Evolutionary conservation across 2,113 vertebrate species (phyloP), one percentile per base, ranked within the genome.

Genomic region (Neogobius melanostomus): DNA sequence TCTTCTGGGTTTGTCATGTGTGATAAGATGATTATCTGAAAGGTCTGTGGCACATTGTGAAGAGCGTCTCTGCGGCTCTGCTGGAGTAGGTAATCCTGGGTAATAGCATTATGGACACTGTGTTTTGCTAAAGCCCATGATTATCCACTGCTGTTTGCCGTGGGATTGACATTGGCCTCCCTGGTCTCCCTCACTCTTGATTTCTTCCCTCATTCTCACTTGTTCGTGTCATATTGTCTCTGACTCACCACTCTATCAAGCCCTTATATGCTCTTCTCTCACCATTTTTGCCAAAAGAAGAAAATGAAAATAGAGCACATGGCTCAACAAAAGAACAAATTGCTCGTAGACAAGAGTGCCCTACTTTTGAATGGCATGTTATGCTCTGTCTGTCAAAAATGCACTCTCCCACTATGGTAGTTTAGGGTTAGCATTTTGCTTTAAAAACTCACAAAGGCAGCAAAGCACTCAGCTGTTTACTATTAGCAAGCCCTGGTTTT

Each of bases 1-100:
- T 91, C 88, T 89, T 89, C 80, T 82, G 76, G 86, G 81, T 89
- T 90, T 90, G 88, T 91, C 88, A 86, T 89, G 84, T 88, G 87
- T 89, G 89, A 91, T 91, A 87, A 89, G 90, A 90, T 88, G 89
- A 91, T 91, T 89, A 91, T 91, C 87, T 90, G 87, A 91, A 91
- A 91, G 89, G 88, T 89, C 87, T 87, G 85, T 85, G 85, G 86
- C 83, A 86, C 84, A 90, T 84, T 88, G 85, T 89, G 88, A 88
- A 86, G 87, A 91, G 90, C 85, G 86, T 89, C 90, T 87, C 76
- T 74, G 82, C 85, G 83, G 81, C 88, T 82, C 89, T 76, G 87
- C 87, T 90, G 85, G 88, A 91, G 88, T 90, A 90, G 87, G 87
- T 90, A 91, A 92, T 91, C 88, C 89, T 82, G 86, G 85, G 88